These are phyloP conservation scores for Ceyx cyanopectus DNA, from an alignment of 2,113 vertebrate genomes.

Conservation along the genomic window DNA sequence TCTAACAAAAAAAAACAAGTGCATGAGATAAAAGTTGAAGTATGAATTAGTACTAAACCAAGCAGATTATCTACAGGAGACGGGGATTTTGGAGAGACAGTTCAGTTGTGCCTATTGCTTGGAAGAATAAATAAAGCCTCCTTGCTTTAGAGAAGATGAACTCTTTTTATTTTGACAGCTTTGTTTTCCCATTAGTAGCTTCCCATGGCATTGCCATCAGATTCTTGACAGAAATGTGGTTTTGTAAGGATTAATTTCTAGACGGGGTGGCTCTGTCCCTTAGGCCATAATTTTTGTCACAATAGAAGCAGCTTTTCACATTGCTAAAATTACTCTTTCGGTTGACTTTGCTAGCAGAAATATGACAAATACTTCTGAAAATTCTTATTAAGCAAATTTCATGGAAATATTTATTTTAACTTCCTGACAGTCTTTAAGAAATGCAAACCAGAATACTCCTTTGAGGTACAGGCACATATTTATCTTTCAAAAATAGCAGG, in stretches of 20 bases:
- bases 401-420: background rate
- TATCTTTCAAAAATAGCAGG: background rate
- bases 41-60: background rate
- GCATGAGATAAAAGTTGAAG: background rate
- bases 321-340: conserved; percentile 51
- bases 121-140: conserved; percentile 32
- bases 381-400: conserved; percentile 53
- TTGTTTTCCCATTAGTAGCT: conserved; percentile 41
- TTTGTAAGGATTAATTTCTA: conserved; percentile 38
- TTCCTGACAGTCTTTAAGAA: background rate
- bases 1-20: background rate
- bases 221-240: conserved; percentile 36
- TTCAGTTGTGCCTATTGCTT: conserved; percentile 13
- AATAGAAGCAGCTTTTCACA: conserved; percentile 42
- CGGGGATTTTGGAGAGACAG: conserved; percentile 5
- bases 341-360: conserved; percentile 39
- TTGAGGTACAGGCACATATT: background rate
- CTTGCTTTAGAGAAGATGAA: conserved; percentile 13
- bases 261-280: conserved; percentile 22
- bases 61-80: background rate
- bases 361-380: conserved; percentile 37
- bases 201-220: conserved; percentile 21
- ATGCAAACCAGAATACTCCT: background rate
- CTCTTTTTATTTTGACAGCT: conserved; percentile 36
- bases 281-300: conserved; percentile 56